A percentile compares a stretch with the other conserved stretches of the same genome.
Conservation (phyloP, 2,113 vertebrate genomes). For the Hippopotamus amphibius region DNA sequence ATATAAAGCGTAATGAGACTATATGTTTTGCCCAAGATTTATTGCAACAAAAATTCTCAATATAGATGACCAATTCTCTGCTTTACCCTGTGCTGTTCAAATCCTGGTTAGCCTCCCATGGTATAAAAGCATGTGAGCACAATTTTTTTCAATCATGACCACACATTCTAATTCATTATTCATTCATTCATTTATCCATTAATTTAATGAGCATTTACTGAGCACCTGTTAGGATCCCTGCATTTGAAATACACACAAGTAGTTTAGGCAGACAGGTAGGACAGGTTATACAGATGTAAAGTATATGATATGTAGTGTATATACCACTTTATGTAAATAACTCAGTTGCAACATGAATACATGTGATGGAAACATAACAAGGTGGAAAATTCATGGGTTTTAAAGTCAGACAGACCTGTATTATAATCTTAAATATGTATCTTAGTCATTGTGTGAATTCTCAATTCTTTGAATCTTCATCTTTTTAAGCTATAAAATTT, state of each 20-base stretch:
- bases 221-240: neutral
- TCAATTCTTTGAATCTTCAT: neutral
- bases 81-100: neutral
- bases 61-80: neutral
- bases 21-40: neutral
- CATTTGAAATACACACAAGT: neutral
- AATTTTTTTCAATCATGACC: neutral
- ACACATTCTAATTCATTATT: neutral
- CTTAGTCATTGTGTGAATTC: neutral
- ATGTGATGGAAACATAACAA: neutral
- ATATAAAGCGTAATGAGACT: neutral
- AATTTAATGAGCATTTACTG: constrained; percentile 36
- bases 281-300: neutral
- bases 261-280: neutral
- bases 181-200: neutral
- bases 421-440: neutral
- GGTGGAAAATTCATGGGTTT: neutral
- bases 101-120: neutral
- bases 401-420: neutral
- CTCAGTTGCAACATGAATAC: neutral
- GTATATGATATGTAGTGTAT: neutral
- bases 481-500: neutral
- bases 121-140: neutral
- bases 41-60: neutral
- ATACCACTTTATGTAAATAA: neutral